These are phyloP conservation scores for Petrocephalus microphthalmus DNA, from an alignment of 2,113 vertebrate species.

Conservation along the genomic window DNA sequence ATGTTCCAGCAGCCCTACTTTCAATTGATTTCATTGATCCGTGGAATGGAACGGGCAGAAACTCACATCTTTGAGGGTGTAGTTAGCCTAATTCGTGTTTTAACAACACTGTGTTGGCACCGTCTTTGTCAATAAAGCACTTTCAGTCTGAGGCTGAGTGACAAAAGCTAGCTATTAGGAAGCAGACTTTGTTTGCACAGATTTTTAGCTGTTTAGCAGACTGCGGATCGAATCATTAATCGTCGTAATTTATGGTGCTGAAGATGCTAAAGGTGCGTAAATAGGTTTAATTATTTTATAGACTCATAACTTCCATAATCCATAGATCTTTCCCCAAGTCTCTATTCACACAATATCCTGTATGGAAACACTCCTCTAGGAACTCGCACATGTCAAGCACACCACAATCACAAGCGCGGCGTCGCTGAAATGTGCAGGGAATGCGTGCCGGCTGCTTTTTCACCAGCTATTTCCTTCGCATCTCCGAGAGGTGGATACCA, in stretches of 20 bases:
- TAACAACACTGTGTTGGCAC: not conserved
- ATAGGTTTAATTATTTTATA: not conserved
- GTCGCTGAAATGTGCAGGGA: not conserved
- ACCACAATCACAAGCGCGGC: not conserved
- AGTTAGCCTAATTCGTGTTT: not conserved
- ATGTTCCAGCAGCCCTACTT: not conserved
- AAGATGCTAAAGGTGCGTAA: not conserved
- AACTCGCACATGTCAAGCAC: not conserved
- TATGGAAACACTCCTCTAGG: not conserved
- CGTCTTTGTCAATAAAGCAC: not conserved
- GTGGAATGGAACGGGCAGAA: not conserved
- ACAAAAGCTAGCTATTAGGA: constrained; percentile 3
- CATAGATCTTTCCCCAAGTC: not conserved
- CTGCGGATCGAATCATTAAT: not conserved
- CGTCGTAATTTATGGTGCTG: not conserved
- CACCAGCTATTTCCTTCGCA: not conserved
- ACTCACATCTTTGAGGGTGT: not conserved
- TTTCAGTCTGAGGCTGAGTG: not conserved
- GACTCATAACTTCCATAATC: not conserved
- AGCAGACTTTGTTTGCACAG: not conserved
- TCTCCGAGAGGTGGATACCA: not conserved
- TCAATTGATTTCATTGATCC: constrained; percentile 6
- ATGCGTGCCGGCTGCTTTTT: not conserved
- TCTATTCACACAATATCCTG: not conserved
- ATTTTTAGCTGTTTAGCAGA: not conserved